These are phyloP conservation scores for Armadillidium nasatum DNA, from an alignment of 1,140 invertebrate species.

Conservation along the genomic window DNA sequence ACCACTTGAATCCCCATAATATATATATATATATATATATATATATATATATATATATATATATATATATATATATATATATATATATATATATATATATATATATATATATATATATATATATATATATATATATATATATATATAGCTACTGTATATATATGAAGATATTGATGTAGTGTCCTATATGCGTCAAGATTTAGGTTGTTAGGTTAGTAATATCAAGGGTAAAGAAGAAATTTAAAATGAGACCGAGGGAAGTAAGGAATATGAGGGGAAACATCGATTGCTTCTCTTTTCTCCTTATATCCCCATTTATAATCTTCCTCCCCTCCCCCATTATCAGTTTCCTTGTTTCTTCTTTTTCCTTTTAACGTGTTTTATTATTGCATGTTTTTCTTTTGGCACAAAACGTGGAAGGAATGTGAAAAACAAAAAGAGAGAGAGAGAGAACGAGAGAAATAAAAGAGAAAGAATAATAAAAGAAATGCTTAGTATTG, in stretches of 20 bases:
- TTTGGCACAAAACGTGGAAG: no score
- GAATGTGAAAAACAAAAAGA: no score
- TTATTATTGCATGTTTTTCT: no score
- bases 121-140: not conserved
- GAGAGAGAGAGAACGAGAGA: no score
- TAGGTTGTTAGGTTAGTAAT: not conserved
- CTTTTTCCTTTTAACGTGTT: no score
- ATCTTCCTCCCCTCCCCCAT: no score
- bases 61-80: conserved; percentile 6
- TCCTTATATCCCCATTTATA: no score
- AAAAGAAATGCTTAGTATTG: not conserved
- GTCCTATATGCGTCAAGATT: not conserved
- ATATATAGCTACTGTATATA: no score
- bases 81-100: not conserved
- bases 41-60: not conserved
- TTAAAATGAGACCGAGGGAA: not conserved
- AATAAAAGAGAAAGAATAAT: no score
- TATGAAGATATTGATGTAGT: no score
- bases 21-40: not conserved
- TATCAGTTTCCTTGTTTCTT: no score
- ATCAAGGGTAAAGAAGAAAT: not conserved
- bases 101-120: not conserved
- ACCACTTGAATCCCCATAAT: no score
- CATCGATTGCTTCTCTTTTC: not conserved
- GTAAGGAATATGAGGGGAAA: not conserved